A percentile compares a stretch with the other conserved stretches of the same genome.
Evolutionary conservation across 2,113 vertebrate genomes (phyloP).

Genomic region (Heterocephalus glaber): DNA sequence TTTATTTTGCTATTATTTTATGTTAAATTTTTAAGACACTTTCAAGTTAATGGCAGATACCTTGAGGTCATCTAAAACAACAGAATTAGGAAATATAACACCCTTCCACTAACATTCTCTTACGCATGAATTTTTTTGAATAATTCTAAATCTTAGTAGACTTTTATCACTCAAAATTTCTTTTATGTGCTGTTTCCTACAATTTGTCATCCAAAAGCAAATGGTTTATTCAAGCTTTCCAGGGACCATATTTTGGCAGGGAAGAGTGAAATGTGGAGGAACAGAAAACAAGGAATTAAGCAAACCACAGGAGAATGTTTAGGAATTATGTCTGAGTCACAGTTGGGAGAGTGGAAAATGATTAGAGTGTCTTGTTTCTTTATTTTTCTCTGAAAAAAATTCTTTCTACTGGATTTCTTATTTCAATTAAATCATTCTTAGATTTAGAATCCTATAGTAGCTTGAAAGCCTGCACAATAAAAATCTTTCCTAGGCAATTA

Average conservation of each 20-base stretch:
- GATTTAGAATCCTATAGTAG: neutral
- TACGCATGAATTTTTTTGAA: neutral
- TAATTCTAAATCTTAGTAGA: neutral
- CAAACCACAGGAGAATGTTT: neutral
- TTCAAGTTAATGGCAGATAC: neutral
- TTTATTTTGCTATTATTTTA: constrained; percentile 12
- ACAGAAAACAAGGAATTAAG: neutral
- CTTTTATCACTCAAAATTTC: neutral
- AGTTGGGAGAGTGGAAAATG: neutral
- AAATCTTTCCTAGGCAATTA: neutral
- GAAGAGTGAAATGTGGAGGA: neutral
- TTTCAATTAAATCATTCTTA: neutral
- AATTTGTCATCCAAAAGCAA: constrained; percentile 2
- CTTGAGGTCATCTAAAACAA: neutral
- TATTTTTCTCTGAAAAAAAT: neutral
- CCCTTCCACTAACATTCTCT: neutral
- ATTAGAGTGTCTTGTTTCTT: neutral
- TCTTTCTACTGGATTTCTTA: neutral
- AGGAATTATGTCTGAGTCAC: neutral
- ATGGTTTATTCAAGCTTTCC: neutral
- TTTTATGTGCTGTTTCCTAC: neutral
- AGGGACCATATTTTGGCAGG: neutral
- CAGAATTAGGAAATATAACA: neutral
- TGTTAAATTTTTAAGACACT: neutral
- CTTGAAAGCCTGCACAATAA: neutral